phyloP scores from a whole-genome alignment of 2,113 vertebrate species.

The Canis aureus region DNA sequence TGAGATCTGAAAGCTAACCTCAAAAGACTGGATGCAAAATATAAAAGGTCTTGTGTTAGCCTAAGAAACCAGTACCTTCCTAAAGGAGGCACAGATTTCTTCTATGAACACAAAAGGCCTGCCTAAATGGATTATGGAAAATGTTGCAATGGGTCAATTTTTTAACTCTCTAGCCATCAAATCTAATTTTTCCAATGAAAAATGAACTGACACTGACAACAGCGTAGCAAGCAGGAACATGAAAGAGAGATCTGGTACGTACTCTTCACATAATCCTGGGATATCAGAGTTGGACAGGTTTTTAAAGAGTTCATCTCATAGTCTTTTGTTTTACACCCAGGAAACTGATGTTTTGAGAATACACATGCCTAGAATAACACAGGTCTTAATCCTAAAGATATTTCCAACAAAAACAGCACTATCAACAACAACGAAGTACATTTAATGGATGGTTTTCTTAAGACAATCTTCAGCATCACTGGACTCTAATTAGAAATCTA shows the following conservation, averaged over 20 bases:
- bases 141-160: not conserved
- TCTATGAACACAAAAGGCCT: accelerated
- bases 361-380: not conserved
- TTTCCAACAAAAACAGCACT: not conserved
- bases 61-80: not conserved
- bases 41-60: not conserved
- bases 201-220: not conserved
- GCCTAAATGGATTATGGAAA: not conserved
- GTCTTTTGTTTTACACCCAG: not conserved
- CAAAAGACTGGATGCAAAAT: not conserved
- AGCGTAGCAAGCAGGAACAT: not conserved
- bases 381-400: not conserved
- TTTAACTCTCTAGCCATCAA: not conserved
- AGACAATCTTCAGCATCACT: not conserved
- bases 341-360: not conserved
- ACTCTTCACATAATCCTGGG: not conserved
- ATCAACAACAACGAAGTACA: accelerated
- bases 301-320: not conserved
- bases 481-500: too few relatives aligned
- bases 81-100: not conserved
- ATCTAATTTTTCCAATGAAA: not conserved
- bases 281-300: not conserved
- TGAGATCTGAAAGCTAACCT: not conserved
- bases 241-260: not conserved
- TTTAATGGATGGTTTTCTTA: not conserved